Base-by-base conservation (phyloP, 2,797 vertebrate genomes). In the Sebastolobus alascanus region DNA sequence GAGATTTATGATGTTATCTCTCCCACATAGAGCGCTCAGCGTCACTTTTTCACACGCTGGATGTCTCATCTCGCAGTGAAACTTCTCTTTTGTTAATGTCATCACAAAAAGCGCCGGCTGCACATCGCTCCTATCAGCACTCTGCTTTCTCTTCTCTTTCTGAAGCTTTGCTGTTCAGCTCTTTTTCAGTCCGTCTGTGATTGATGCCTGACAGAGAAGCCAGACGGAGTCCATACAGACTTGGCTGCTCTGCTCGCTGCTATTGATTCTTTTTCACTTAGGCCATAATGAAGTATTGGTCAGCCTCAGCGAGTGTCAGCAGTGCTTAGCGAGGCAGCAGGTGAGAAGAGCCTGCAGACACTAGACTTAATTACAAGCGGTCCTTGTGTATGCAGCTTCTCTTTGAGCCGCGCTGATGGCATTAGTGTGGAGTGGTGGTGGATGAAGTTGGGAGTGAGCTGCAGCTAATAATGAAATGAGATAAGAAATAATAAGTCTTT, bases 221-320 rank as follows among this genome's bases (percentile, higher is more conserved):
- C 67, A 63, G 86, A 68, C 60, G 9, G 70, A 67, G 82, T 50
- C 75, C 29, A 4, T 0, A 14, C 52, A 61, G 87, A 87, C 84
- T 12, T 0, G 55, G 75, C 88, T 80, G 74, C 84, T 75, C 69
- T 38, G 84, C 86, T 50, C 0, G 75, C 80, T 31, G 85, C 80
- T 78, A 93, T 94, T 16, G 93, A 94, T 91, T 60, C 82, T 31
- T 82, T 83, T 89, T 91, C 87, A 89, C 94, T 92, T 84, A 87
- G 73, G 85, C 84, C 55, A 13, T 93, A 93, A 94, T 93, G 91
- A 92, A 94, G 92, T 92, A 90, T 93, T 74, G 87, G 90, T 68
- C 77, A 55, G 89, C 84, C 69, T 68, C 66, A 1, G 84, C 16
- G 80, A 84, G 82, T 67, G 91, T 90, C 92, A 80, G 91, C 84